A percentile compares a stretch with the other conserved stretches of the same genome.
Evolutionary conservation across 2,113 vertebrate species (phyloP).

Genomic region (Myiozetetes cayanensis): DNA sequence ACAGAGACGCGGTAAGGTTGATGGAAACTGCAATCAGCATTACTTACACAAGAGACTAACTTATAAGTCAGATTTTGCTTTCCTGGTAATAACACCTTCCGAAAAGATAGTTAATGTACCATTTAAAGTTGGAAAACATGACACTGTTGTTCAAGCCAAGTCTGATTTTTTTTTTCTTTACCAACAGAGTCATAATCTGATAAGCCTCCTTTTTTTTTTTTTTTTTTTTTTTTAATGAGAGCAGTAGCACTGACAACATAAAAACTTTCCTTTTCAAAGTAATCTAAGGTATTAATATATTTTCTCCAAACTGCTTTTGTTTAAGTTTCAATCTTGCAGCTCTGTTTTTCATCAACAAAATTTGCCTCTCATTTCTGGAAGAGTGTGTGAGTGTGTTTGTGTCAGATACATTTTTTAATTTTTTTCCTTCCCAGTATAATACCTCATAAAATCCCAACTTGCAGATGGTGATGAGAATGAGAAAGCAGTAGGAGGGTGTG

Average conservation of each 20-base stretch:
- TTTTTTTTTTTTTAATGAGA: background rate
- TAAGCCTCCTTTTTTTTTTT: background rate
- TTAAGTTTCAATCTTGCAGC: background rate
- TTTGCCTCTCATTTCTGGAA: background rate
- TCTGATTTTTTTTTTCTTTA: background rate
- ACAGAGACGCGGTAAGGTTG: background rate
- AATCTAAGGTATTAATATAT: background rate
- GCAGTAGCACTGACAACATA: background rate
- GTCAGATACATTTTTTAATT: background rate
- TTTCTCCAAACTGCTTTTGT: background rate
- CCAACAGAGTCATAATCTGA: background rate
- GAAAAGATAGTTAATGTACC: slow-evolving; percentile 3
- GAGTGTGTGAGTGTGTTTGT: background rate
- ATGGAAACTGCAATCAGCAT: background rate
- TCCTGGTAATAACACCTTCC: slow-evolving; percentile 30
- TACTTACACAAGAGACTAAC: background rate
- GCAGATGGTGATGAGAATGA: background rate
- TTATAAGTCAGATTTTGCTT: slow-evolving; percentile 32
- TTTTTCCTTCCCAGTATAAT: background rate
- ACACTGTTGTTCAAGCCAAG: background rate
- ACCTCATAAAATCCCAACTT: background rate
- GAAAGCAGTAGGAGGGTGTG: background rate
- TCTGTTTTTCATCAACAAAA: background rate
- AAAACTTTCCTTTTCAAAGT: background rate
- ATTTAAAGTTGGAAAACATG: background rate